Percentiles rank a stretch among this genome's conserved stretches.
phyloP scores from a whole-genome alignment of 1,140 invertebrate genomes.

The Diabrotica virgifera region DNA sequence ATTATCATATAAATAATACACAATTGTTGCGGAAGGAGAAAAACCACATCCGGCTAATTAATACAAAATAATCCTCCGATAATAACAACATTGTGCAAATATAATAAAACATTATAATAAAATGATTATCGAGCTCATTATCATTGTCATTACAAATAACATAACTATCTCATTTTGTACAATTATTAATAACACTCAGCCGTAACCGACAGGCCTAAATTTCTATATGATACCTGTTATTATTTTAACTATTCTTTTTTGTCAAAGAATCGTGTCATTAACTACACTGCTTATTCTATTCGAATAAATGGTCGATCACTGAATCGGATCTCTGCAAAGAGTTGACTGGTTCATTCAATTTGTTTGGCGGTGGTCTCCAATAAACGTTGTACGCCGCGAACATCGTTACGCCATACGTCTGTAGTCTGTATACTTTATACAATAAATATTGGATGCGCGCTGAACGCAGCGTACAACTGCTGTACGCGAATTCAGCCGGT shows the following conservation, averaged over 20 bases:
- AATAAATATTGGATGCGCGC: too few species aligned
- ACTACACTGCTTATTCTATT: too few species aligned
- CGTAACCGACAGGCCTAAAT: not conserved
- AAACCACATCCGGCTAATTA: conserved; percentile 19
- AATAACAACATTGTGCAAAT: conserved; percentile 19
- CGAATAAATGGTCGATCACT: too few species aligned
- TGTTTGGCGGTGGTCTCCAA: too few species aligned
- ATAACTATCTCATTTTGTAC: conserved; percentile 1
- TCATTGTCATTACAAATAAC: conserved; percentile 16
- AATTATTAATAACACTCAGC: not conserved
- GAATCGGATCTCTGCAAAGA: too few species aligned
- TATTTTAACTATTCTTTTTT: not conserved
- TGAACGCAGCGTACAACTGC: too few species aligned
- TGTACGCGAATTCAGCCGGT: too few species aligned
- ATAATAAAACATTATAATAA: conserved; percentile 20
- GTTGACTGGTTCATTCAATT: too few species aligned
- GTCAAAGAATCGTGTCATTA: too few species aligned
- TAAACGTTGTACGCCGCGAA: too few species aligned
- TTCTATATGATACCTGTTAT: conserved; percentile 1
- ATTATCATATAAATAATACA: conserved; percentile 21
- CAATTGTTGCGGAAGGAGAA: conserved; percentile 18
- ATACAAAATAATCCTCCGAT: conserved; percentile 17
- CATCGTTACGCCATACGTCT: too few species aligned
- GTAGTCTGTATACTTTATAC: too few species aligned
- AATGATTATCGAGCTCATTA: conserved; percentile 16